Conservation (phyloP, 2,113 vertebrate species). For the Pelecanus crispus region DNA sequence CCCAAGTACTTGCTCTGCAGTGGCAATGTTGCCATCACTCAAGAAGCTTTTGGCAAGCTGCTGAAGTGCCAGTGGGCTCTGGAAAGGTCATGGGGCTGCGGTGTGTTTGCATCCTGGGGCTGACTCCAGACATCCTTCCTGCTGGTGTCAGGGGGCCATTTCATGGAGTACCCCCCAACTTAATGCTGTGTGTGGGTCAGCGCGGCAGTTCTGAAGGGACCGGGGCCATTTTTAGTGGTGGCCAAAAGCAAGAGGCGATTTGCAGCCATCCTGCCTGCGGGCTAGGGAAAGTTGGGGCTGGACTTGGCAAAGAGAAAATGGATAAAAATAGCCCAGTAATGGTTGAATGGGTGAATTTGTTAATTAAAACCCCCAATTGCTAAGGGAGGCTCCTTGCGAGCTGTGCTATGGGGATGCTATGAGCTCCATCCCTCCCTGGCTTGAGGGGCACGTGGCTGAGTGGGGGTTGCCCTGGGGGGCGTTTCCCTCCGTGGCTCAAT, state of each 20-base stretch:
- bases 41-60: not conserved
- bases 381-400: not conserved
- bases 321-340: not conserved
- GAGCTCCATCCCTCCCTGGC: not conserved
- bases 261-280: not conserved
- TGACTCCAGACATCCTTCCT: not conserved
- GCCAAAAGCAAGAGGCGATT: not conserved
- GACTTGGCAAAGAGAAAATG: not conserved
- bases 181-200: rapidly evolving
- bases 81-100: not conserved
- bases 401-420: not conserved
- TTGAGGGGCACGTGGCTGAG: rapidly evolving
- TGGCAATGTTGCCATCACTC: rapidly evolving
- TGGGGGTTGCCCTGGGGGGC: not conserved
- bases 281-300: too few species aligned
- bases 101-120: not conserved
- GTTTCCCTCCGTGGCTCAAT: not conserved
- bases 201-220: rapidly evolving
- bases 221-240: not conserved
- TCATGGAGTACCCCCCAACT: rapidly evolving
- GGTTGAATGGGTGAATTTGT: not conserved
- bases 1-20: not conserved
- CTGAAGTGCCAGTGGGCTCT: not conserved
- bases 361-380: not conserved
- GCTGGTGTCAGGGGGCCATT: not conserved